phyloP scores from a whole-genome alignment of 2,888 invertebrate species.

The Athalia rosae region DNA sequence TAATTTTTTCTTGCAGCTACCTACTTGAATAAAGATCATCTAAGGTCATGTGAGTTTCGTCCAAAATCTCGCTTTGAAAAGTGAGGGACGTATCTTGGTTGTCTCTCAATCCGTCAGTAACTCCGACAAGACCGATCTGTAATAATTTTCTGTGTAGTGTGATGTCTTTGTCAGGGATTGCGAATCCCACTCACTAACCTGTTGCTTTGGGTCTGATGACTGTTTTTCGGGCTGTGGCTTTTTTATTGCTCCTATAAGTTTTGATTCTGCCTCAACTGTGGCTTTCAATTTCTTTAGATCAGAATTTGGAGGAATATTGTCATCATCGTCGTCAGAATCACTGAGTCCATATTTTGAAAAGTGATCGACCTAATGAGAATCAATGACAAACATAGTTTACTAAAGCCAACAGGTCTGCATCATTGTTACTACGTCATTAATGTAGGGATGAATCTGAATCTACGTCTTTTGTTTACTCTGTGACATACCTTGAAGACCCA shows the following conservation, averaged over 20 bases:
- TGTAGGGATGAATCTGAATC: background rate
- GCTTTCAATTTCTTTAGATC: slow-evolving; percentile 57
- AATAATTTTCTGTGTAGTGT: background rate
- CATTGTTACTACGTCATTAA: background rate
- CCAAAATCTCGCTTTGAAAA: slow-evolving; percentile 4
- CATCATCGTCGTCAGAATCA: slow-evolving; percentile 93
- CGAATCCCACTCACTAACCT: slow-evolving; percentile 13
- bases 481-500: slow-evolving; percentile 92
- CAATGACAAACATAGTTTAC: background rate
- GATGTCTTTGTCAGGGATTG: background rate
- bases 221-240: background rate
- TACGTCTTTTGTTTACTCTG: background rate
- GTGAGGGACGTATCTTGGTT: background rate
- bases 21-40: slow-evolving; percentile 32
- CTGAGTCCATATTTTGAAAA: slow-evolving; percentile 95
- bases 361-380: slow-evolving; percentile 84
- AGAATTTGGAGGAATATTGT: slow-evolving; percentile 71
- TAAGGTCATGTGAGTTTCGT: slow-evolving; percentile 12
- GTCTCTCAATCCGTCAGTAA: background rate
- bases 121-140: background rate
- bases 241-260: background rate
- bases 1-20: background rate
- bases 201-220: slow-evolving; percentile 7
- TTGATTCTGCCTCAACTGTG: background rate
- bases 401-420: background rate